Evolutionary conservation across 2,888 invertebrate species (phyloP), one percentile per base, ranked within the genome.

Genomic region (Dioctria linearis): DNA sequence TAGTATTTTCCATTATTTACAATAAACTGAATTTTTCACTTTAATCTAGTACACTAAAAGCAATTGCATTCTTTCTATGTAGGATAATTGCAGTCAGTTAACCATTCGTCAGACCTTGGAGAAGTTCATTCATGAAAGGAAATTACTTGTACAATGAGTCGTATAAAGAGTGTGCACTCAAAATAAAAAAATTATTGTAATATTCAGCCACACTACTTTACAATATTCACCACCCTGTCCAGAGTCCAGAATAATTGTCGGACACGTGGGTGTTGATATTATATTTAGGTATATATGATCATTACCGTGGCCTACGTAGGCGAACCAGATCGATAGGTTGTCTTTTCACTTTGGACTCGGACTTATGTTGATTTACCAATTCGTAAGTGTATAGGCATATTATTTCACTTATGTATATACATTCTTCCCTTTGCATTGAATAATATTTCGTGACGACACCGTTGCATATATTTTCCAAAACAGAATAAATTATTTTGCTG

Each of bases 241-340:
- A 54, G 54, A 54, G 69, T 69, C 69, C 69, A 51, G 39, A 9
- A 65, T 11, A 37, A n/a, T 69, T 69, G 49, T 73, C 75, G 81
- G 61, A 75, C 81, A 81, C 81, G 81, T 81, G 81, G 81, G 81
- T 79, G 81, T 66, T 25, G 25, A 25, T 25, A 25, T 25, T 25
- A 25, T 25, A 25, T 25, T 59, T 54, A n/a, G n/a, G n/a, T n/a
- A 39, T 51, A 69, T 81, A 42, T 73, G 78, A 59, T 59, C 57
- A 75, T n/a, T 37, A 75, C 46, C 43, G 43, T 43, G 11, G 46
- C 13, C 13, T 42, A 80, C 63, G 80, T 80, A 65, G 80, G 80
- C 80, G 80, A 80, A 80, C 80, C 37, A 73, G 80, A 80, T 80
- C 54, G 13, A 43, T 66, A 37, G 46, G 37, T 66, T 66, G 25